A percentile compares a stretch with the other conserved stretches of the same genome.
phyloP scores from a whole-genome alignment of 1,140 invertebrate species.

The Phthorimaea operculella region DNA sequence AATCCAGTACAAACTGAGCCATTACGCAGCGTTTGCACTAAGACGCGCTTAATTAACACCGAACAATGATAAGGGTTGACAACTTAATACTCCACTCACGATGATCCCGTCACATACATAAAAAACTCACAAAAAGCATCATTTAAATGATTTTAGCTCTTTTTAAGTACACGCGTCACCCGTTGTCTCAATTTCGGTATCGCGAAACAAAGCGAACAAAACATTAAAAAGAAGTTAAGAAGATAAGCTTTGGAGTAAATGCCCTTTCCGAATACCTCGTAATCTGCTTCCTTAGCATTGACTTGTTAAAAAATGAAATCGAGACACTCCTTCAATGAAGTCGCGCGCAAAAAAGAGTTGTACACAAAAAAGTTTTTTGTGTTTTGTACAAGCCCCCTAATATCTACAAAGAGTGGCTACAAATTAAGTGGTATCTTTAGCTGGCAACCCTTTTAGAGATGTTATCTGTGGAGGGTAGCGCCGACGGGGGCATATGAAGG shows the following conservation, averaged over 20 bases:
- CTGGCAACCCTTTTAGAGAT: conserved; percentile 65
- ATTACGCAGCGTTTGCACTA: too few relatives aligned
- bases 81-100: conserved; percentile 49
- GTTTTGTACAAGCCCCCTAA: conserved; percentile 48
- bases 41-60: conserved; percentile 11
- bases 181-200: conserved; percentile 50
- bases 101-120: conserved; percentile 34
- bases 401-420: conserved; percentile 63
- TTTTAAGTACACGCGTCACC: conserved; percentile 47
- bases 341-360: conserved; percentile 32
- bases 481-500: conserved; percentile 58
- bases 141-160: conserved; percentile 39
- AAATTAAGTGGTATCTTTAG: conserved; percentile 67
- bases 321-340: conserved; percentile 29
- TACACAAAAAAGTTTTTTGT: conserved; percentile 36
- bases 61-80: conserved; percentile 23
- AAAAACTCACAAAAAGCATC: conserved; percentile 36
- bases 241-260: conserved; percentile 41
- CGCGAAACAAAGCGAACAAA: conserved; percentile 47
- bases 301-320: conserved; percentile 46
- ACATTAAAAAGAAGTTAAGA: conserved; percentile 45
- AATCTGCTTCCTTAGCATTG: conserved; percentile 44
- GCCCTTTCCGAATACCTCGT: conserved; percentile 39
- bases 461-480: conserved; percentile 62
- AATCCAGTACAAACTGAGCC: too few relatives aligned